phyloP scores from a whole-genome alignment of 2,888 invertebrate genomes.

The Macaria notata region DNA sequence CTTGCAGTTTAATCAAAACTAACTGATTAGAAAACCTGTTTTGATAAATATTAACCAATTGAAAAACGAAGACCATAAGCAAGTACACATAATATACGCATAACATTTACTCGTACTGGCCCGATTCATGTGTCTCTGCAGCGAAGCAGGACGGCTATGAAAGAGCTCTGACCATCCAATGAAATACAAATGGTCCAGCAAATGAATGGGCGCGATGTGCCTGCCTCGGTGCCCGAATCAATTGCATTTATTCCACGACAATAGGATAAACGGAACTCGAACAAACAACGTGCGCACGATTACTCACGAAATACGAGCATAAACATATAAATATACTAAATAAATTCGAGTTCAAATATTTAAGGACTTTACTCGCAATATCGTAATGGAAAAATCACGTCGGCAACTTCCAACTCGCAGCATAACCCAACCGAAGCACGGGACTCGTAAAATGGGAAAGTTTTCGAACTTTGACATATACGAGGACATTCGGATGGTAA shows the following conservation, averaged over 20 bases:
- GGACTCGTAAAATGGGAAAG: constrained; percentile 32
- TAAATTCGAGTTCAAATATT: too few relatives aligned
- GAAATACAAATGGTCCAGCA: constrained; percentile 18
- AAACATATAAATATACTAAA: too few relatives aligned
- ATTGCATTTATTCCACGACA: constrained; percentile 18
- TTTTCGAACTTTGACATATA: constrained; percentile 37
- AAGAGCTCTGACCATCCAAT: constrained; percentile 11
- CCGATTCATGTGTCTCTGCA: neutral
- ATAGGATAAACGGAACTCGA: constrained; percentile 17
- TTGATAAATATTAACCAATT: too few relatives aligned
- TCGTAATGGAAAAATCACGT: constrained; percentile 2
- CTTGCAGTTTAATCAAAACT: too few relatives aligned
- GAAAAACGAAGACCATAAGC: too few relatives aligned
- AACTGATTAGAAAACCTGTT: too few relatives aligned
- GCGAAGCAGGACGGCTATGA: constrained; percentile 9
- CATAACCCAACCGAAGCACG: constrained; percentile 21
- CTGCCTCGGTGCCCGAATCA: constrained; percentile 9
- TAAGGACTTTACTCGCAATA: too few relatives aligned
- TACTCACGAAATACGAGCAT: too few relatives aligned
- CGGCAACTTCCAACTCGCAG: neutral
- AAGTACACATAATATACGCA: too few relatives aligned
- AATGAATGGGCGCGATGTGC: constrained; percentile 10
- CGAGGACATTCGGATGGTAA: constrained; percentile 36
- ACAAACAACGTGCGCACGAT: constrained; percentile 8
- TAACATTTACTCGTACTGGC: too few relatives aligned